A percentile compares a stretch with the other conserved stretches of the same genome.
These are phyloP conservation scores for Ammodytes dubius DNA, from an alignment of 2,113 vertebrate genomes.

Conservation along the genomic window DNA sequence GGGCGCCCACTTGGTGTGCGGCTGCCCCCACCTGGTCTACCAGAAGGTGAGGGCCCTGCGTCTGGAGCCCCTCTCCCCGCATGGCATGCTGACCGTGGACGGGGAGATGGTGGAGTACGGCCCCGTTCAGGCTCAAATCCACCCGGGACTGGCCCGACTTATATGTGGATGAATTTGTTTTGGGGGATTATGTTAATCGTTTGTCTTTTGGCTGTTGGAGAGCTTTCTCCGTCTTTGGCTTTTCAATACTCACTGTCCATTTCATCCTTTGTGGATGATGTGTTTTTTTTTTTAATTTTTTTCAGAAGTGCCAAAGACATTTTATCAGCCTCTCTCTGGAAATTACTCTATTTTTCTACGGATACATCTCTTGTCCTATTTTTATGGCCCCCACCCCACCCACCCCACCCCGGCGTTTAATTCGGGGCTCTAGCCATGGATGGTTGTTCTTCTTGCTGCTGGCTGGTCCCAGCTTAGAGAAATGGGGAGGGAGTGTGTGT, in stretches of 20 bases:
- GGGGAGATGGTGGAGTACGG: slow-evolving; percentile 90
- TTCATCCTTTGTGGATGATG: slow-evolving; percentile 52
- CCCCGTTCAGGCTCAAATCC: slow-evolving; percentile 92
- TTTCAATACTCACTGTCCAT: slow-evolving; percentile 42
- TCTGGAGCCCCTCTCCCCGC: slow-evolving; percentile 85
- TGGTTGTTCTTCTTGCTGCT: slow-evolving; percentile 56
- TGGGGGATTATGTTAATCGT: slow-evolving; percentile 39
- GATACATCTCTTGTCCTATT: slow-evolving; percentile 58
- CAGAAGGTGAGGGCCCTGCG: slow-evolving; percentile 89
- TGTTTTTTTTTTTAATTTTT: slow-evolving; percentile 31
- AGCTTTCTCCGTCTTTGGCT: slow-evolving; percentile 57
- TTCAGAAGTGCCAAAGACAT: slow-evolving; percentile 81
- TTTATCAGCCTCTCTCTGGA: slow-evolving; percentile 70
- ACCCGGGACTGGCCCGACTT: slow-evolving; percentile 83
- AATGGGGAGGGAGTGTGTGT: slow-evolving; percentile 19
- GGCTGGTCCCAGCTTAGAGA: slow-evolving; percentile 72
- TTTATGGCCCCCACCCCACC: slow-evolving; percentile 37
- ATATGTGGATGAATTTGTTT: slow-evolving; percentile 79
- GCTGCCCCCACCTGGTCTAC: slow-evolving; percentile 89
- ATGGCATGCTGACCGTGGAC: slow-evolving; percentile 91
- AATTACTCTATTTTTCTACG: slow-evolving; percentile 81
- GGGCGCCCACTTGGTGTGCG: slow-evolving; percentile 87
- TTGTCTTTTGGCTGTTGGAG: slow-evolving; percentile 21
- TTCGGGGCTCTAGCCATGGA: slow-evolving; percentile 72
- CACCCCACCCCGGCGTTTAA: slow-evolving; percentile 28